A percentile compares a stretch with the other conserved stretches of the same genome.
These are phyloP conservation scores for Rhodinocichla rosea DNA, from an alignment of 2,113 vertebrate species.

Conservation along the genomic window DNA sequence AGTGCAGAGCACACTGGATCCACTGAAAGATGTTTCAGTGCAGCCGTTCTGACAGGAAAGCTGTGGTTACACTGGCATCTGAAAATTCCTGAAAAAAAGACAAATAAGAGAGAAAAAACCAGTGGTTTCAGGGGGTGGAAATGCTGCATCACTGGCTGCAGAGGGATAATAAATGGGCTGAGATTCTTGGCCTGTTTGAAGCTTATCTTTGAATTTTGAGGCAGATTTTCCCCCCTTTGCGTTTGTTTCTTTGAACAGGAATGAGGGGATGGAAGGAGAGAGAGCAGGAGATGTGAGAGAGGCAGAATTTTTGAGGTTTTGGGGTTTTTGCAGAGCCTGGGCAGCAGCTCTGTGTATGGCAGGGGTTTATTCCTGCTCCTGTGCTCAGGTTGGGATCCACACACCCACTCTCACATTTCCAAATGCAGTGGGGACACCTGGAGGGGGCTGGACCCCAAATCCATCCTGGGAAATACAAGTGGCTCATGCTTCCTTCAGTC, in stretches of 20 bases:
- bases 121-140: constrained; percentile 18
- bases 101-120: constrained; percentile 2
- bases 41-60: constrained; percentile 49
- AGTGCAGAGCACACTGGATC: constrained; percentile 43
- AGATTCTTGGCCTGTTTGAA: constrained; percentile 25
- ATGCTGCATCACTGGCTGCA: neutral
- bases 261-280: neutral
- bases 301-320: neutral
- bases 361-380: neutral
- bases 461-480: neutral
- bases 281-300: neutral
- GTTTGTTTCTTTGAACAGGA: neutral
- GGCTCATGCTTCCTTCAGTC: neutral
- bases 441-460: neutral
- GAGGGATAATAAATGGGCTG: neutral
- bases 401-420: neutral
- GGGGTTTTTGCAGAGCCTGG: neutral
- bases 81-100: constrained; percentile 14
- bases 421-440: accelerated
- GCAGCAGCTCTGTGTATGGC: accelerated
- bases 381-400: neutral
- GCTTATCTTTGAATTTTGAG: constrained; percentile 18
- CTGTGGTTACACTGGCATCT: neutral
- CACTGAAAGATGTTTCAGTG: constrained; percentile 44
- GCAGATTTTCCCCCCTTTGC: neutral